These are phyloP conservation scores for Candidula unifasciata DNA, from an alignment of 2,888 invertebrate species.

Conservation along the genomic window DNA sequence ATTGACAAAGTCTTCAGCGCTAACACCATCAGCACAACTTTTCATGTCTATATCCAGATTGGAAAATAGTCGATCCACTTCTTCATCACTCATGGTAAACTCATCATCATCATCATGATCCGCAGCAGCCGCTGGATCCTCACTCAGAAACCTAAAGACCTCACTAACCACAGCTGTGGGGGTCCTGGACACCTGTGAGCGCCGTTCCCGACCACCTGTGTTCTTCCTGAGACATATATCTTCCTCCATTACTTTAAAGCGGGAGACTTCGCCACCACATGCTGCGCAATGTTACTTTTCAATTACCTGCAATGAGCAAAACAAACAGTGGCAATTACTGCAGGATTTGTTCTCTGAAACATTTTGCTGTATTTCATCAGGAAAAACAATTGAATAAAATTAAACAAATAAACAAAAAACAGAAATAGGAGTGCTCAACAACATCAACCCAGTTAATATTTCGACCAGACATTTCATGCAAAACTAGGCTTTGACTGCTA, in stretches of 20 bases:
- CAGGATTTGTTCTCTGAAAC: too few species aligned
- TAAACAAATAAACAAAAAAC: too few species aligned
- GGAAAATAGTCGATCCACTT: conserved; percentile 1
- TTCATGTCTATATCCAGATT: neutral
- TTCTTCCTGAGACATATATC: neutral
- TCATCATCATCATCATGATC: conserved; percentile 24
- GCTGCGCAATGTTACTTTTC: neutral
- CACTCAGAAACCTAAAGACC: conserved; percentile 35
- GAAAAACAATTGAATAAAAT: too few species aligned
- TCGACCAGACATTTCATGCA: too few species aligned
- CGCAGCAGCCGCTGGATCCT: conserved; percentile 1
- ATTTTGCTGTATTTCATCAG: too few species aligned
- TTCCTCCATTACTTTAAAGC: neutral
- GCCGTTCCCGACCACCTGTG: neutral
- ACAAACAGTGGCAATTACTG: too few species aligned
- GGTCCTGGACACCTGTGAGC: neutral
- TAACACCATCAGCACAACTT: neutral
- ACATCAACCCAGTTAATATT: too few species aligned
- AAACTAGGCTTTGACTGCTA: too few species aligned
- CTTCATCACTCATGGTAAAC: conserved; percentile 19
- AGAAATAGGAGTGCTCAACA: too few species aligned
- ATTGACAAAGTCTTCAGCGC: neutral
- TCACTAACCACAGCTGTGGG: conserved; percentile 47
- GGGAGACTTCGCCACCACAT: neutral
- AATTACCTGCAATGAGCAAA: too few species aligned